Base-by-base conservation (phyloP, 2,888 invertebrate species). In the Himalopsyche japonica region DNA sequence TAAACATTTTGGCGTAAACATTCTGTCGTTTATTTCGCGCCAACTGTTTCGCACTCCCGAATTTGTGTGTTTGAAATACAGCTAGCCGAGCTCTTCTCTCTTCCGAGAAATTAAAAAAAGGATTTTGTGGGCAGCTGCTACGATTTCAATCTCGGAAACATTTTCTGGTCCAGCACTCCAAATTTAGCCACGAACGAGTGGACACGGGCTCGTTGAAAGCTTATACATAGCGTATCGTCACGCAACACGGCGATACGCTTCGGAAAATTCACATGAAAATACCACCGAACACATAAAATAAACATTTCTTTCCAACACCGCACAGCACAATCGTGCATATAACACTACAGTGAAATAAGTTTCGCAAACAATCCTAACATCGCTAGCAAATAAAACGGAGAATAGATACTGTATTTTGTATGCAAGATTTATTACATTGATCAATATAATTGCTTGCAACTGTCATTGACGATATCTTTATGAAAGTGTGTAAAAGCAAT, bases 181-280 rank as follows among this genome's bases (percentile, higher is more conserved):
- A 93, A 93, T 93, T 93, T 93, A 93, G 93, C 90, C 92, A 90
- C 86, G 70, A 24, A 70, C 27, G n/a, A 70, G 70, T 70, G 70
- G 84, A 79, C 84, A 81, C 76, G 64, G 70, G 81, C 70, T 15
- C 15, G 27, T 70, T 70, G 70, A 70, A 70, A 70, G 70, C 70
- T 70, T 70, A 70, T 70, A 79, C 64, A 32, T 81, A 24, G 70
- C 82, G 81, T 48, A 43, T 7, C 48, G 57, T 80, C 57, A 27
- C 32, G 64, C 32, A 30, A 30, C 30, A 6, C 57, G 80, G 18
- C 34, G 57, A 70, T 70, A 30, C 27, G 70, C 79, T 30, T 6
- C 48, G 48, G 15, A 34, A 30, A 79, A 34, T 32, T 76, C 47
- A 30, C 47, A 24, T 24, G 79, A 43, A 79, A 79, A 43, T 43